phyloP scores from a whole-genome alignment of 2,113 vertebrate genomes.

The Triplophysa tibetana region DNA sequence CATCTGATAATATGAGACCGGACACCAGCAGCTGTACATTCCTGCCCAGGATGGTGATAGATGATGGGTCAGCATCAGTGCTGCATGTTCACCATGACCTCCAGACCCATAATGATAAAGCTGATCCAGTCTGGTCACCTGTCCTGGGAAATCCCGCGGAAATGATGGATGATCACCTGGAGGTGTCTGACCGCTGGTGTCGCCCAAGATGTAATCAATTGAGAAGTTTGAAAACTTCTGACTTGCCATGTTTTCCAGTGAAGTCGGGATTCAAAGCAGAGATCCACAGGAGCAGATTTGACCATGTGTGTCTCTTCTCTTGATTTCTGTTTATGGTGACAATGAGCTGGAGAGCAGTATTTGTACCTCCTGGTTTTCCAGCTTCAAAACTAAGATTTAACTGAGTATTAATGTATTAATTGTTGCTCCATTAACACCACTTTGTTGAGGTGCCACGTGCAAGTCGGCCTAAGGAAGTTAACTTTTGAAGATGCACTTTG shows the following conservation, averaged over 20 bases:
- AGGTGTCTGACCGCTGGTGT: constrained; percentile 40
- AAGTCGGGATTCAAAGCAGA: not conserved
- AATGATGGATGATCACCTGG: constrained; percentile 10
- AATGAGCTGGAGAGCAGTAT: constrained; percentile 11
- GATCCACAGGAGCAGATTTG: not conserved
- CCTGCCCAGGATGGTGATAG: constrained; percentile 14
- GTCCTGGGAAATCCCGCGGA: not conserved
- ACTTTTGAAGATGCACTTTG: constrained; percentile 43
- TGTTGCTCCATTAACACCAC: constrained; percentile 42
- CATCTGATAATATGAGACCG: constrained; percentile 41
- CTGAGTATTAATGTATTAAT: constrained; percentile 41
- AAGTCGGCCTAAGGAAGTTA: constrained; percentile 35
- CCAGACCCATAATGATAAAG: constrained; percentile 38
- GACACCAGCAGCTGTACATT: constrained; percentile 33
- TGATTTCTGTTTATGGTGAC: constrained; percentile 21
- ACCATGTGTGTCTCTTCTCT: constrained; percentile 25
- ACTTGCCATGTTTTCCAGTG: constrained; percentile 46
- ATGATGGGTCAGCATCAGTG: constrained; percentile 38
- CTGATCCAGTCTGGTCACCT: not conserved
- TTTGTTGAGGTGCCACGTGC: constrained; percentile 19
- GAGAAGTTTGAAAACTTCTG: constrained; percentile 65
- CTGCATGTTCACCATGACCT: constrained; percentile 7
- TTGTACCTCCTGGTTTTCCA: constrained; percentile 42
- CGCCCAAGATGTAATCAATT: constrained; percentile 70
- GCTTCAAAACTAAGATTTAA: constrained; percentile 26